Percentiles rank a stretch among this genome's conserved stretches.
Conservation (phyloP, 2,888 invertebrate species). For the Apamea anceps region DNA sequence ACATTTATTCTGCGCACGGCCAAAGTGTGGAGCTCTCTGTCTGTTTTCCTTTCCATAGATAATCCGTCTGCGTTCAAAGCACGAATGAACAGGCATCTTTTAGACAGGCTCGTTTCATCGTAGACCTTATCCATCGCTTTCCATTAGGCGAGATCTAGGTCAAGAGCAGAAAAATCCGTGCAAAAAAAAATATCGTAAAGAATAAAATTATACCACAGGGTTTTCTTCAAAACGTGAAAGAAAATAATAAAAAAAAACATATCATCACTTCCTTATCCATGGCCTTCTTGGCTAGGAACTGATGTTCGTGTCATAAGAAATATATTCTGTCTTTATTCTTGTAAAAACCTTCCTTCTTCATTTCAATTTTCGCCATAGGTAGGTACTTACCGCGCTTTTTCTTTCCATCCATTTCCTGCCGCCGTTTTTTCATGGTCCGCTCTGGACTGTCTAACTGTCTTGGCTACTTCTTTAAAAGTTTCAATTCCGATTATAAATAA, state of each 20-base stretch:
- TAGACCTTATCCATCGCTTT: too few relatives aligned
- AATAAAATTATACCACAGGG: too few relatives aligned
- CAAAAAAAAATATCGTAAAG: neutral
- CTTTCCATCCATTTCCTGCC: neutral
- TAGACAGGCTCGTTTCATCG: too few relatives aligned
- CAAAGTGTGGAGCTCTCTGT: too few relatives aligned
- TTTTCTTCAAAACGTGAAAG: neutral
- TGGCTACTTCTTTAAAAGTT: neutral
- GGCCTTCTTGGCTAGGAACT: neutral
- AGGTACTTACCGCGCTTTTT: neutral
- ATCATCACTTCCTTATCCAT: neutral
- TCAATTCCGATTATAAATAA: slow-evolving; percentile 31
- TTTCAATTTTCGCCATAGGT: neutral
- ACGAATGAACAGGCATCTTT: too few relatives aligned
- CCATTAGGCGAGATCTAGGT: too few relatives aligned
- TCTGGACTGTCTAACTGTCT: neutral
- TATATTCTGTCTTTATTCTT: neutral
- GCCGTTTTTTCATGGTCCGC: neutral
- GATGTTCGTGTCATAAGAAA: neutral
- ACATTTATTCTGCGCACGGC: too few relatives aligned
- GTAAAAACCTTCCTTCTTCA: too few relatives aligned
- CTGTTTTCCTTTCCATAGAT: too few relatives aligned
- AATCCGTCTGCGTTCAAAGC: too few relatives aligned
- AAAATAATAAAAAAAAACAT: neutral
- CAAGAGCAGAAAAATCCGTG: too few relatives aligned